A percentile compares a stretch with the other conserved stretches of the same genome.
Evolutionary conservation across 2,797 vertebrate genomes (phyloP).

Genomic region (Oryzias sinensis): DNA sequence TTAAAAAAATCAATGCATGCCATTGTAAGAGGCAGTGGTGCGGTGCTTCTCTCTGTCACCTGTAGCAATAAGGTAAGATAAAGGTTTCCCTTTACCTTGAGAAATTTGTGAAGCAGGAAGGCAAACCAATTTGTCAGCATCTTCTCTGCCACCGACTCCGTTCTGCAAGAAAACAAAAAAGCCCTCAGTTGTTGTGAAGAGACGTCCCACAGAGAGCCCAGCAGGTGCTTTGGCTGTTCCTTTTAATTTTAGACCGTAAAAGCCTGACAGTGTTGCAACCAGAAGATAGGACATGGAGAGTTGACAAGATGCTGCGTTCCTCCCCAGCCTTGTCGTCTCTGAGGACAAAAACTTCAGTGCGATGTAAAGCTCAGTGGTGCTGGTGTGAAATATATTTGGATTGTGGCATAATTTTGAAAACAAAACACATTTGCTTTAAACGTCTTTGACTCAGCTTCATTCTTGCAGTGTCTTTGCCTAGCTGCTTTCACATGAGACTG

Average conservation of each 20-base stretch:
- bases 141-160: conserved; percentile 96
- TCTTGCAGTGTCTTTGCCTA: conserved; percentile 22
- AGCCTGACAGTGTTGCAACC: conserved; percentile 27
- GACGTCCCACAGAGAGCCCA: conserved; percentile 42
- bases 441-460: conserved; percentile 16
- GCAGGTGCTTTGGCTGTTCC: conserved; percentile 54
- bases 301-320: conserved; percentile 32
- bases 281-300: conserved; percentile 34
- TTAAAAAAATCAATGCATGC: conserved; percentile 38
- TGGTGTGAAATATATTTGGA: conserved; percentile 50
- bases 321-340: conserved; percentile 21
- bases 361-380: conserved; percentile 46
- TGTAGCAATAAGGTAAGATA: conserved; percentile 25
- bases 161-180: conserved; percentile 74
- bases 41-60: conserved; percentile 32
- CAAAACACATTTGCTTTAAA: conserved; percentile 27
- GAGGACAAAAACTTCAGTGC: conserved; percentile 16
- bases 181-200: conserved; percentile 49
- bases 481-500: conserved; percentile 9
- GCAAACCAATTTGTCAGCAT: conserved; percentile 99
- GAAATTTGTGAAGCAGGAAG: conserved; percentile 93
- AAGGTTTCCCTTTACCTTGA: conserved; percentile 84
- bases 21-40: conserved; percentile 13
- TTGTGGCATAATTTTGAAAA: conserved; percentile 56
- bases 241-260: conserved; percentile 50